Conservation (phyloP, 2,797 vertebrate species). For the Sebastes jordani region DNA sequence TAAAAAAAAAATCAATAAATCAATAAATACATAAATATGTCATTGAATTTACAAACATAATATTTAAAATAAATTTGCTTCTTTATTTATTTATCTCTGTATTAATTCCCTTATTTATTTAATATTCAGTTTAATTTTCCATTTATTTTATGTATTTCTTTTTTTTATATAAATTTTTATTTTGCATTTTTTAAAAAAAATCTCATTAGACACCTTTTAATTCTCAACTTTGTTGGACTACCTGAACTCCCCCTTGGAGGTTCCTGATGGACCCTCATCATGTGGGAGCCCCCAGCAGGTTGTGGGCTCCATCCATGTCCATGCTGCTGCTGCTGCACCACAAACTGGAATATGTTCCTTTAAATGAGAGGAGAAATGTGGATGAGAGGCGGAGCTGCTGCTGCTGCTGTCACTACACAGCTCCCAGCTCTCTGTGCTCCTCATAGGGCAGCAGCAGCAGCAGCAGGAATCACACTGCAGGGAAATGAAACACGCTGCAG, state of each 20-base stretch:
- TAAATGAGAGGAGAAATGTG: conserved; percentile 70
- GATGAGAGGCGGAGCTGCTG: conserved; percentile 71
- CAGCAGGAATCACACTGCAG: conserved; percentile 24
- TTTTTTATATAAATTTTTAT: too few species aligned
- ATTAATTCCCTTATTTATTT: too few species aligned
- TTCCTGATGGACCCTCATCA: background rate
- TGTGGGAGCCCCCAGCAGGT: background rate
- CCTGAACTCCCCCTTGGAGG: background rate
- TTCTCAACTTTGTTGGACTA: background rate
- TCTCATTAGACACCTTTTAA: background rate
- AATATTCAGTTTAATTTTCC: too few species aligned
- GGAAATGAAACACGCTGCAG: conserved; percentile 65
- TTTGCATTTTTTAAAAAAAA: too few species aligned
- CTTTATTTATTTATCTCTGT: too few species aligned
- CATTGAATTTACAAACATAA: too few species aligned
- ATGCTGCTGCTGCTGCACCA: conserved; percentile 34
- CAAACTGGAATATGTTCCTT: conserved; percentile 82
- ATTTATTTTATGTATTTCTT: too few species aligned
- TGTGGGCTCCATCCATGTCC: conserved; percentile 9
- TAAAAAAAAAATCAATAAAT: too few species aligned
- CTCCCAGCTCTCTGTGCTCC: conserved; percentile 36
- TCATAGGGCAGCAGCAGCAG: conserved; percentile 52
- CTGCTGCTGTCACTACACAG: conserved; percentile 62
- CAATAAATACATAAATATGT: too few species aligned
- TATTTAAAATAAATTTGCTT: too few species aligned